Evolutionary conservation across 2,113 vertebrate species (phyloP), one percentile per base, ranked within the genome.

Genomic region (Pogonocichla stellata): DNA sequence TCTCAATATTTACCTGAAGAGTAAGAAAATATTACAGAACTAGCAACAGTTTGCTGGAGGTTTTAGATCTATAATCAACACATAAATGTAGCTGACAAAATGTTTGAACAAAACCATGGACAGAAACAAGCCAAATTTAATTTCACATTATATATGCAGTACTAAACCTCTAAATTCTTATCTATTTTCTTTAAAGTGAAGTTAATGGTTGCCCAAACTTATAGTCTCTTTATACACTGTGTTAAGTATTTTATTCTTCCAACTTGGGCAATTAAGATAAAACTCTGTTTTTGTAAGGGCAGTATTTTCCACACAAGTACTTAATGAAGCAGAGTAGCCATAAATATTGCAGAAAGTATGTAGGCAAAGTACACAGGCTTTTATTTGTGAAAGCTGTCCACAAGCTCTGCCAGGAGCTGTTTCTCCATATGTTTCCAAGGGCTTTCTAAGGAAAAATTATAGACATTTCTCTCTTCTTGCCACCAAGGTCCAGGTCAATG

Each of bases 261-360:
- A 93, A 60, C 24, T n/a, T 31, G 20, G 28, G 40, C 80, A 94
- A 74, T 86, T 80, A 94, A 91, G 77, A 92, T 67, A 88, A 93
- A 94, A 80, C 36, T 19, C 19, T 38, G 62, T 42, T 75, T 93
- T 85, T 36, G 6, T 72, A 94, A 70, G 25, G 62, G 78, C 45
- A 66, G 14, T 33, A 29, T 65, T 92, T 88, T 92, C 80, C 79
- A 83, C 64, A 86, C 64, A 77, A 80, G 48, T 36, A 86, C 57
- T 78, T 91, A 74, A 88, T 66, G 66, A 90, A 73, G 64, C 69
- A 65, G 38, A 86, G 66, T n/a, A 83, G 62, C n/a, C 57, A 58
- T 82, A 96, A 89, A 73, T 83, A 92, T 50, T 54, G 50, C 34
- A 90, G 64, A 45, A 88, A 80, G 20, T 62, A 48, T 19, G 40